Percentiles rank a stretch among this genome's conserved stretches.
Conservation (phyloP, 2,797 vertebrate genomes). For the Crocidura indochinensis region DNA sequence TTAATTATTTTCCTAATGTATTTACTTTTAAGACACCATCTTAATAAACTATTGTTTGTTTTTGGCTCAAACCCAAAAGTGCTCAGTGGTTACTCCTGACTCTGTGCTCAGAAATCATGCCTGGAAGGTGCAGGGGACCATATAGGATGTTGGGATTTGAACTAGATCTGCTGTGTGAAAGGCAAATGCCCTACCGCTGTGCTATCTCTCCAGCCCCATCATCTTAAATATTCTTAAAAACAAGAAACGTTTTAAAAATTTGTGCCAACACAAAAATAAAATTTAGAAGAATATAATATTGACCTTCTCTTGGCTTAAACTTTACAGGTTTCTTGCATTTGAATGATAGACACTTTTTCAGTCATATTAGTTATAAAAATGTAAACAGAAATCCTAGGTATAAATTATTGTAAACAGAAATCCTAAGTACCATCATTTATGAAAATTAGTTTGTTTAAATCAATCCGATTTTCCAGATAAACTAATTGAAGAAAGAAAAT, state of each 20-base stretch:
- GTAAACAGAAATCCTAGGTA: not conserved
- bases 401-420: not conserved
- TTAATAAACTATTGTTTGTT: no score
- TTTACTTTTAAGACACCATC: not conserved
- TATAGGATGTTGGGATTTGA: no score
- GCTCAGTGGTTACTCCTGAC: no score
- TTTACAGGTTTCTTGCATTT: not conserved
- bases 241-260: not conserved
- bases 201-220: no score
- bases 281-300: not conserved
- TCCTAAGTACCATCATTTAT: not conserved
- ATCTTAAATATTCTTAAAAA: slow-evolving; percentile 9
- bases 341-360: not conserved
- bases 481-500: not conserved
- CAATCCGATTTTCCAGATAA: not conserved
- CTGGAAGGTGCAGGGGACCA: no score
- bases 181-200: no score
- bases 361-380: not conserved
- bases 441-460: not conserved
- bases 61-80: no score
- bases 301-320: not conserved
- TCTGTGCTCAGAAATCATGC: no score
- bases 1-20: not conserved
- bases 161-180: no score
- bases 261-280: not conserved